These are phyloP conservation scores for Euplexia lucipara DNA, from an alignment of 2,888 invertebrate species.

Conservation along the genomic window DNA sequence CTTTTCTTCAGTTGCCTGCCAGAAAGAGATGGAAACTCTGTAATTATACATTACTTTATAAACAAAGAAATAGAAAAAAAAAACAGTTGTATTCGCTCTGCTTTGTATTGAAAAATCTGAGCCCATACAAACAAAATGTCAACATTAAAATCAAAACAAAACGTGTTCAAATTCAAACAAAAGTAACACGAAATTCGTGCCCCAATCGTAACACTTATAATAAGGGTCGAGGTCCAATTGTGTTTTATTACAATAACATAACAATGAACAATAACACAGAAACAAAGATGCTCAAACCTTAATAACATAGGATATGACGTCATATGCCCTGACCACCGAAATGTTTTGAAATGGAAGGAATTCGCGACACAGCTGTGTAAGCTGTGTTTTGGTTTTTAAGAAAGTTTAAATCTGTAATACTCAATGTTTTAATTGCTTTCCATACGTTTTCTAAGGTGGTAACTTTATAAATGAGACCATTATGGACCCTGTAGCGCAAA, in stretches of 20 bases:
- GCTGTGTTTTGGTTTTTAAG: slow-evolving; percentile 10
- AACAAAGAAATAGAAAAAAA: no score
- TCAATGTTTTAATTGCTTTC: no score
- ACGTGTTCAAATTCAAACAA: slow-evolving; percentile 42
- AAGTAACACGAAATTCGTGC: slow-evolving; percentile 20
- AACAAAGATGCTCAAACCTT: slow-evolving; percentile 36
- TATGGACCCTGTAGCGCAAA: no score
- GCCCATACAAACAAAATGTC: not conserved
- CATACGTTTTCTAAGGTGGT: no score
- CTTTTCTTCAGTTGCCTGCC: no score
- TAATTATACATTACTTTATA: no score
- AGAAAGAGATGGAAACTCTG: no score
- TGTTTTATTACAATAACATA: slow-evolving; percentile 50
- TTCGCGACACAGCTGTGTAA: slow-evolving; percentile 1
- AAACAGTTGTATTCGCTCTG: no score
- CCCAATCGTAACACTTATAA: slow-evolving; percentile 36
- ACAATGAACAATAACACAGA: slow-evolving; percentile 48
- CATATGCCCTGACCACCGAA: slow-evolving; percentile 45
- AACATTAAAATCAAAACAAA: slow-evolving; percentile 39
- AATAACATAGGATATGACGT: slow-evolving; percentile 42
- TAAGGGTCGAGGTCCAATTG: slow-evolving; percentile 54
- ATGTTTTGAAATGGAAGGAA: slow-evolving; percentile 13
- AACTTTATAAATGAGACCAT: no score
- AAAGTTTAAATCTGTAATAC: no score
- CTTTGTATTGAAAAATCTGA: not conserved